phyloP scores from a whole-genome alignment of 2,113 vertebrate genomes.

The Catharus fuscescens region DNA sequence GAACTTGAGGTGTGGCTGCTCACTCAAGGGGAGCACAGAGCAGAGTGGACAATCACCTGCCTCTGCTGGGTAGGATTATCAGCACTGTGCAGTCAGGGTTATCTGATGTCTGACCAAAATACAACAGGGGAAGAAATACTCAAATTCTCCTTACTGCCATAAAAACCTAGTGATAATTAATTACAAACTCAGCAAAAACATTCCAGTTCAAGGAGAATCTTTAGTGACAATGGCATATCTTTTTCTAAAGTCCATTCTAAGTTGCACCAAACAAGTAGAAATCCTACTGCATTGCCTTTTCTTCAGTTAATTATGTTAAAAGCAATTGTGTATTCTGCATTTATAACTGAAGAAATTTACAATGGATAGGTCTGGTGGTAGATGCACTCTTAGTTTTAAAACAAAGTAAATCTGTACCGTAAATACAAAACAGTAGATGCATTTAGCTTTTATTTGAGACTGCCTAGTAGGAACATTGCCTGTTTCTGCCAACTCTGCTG shows the following conservation, averaged over 20 bases:
- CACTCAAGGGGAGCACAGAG: background rate
- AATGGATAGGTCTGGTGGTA: background rate
- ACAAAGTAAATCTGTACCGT: background rate
- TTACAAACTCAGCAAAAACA: background rate
- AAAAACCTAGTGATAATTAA: background rate
- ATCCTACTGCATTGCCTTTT: background rate
- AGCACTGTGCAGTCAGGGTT: background rate
- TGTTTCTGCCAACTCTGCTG: background rate
- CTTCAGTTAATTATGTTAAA: background rate
- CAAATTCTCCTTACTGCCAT: background rate
- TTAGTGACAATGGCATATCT: background rate
- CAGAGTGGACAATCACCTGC: background rate
- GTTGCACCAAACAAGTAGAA: background rate
- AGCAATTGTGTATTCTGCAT: background rate
- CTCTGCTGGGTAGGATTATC: fast-evolving
- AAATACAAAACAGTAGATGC: background rate
- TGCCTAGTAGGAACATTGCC: background rate
- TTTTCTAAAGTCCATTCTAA: background rate
- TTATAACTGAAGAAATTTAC: background rate
- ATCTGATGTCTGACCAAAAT: background rate
- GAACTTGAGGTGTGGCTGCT: background rate
- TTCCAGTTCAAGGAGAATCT: background rate
- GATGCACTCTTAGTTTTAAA: background rate
- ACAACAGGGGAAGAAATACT: background rate
- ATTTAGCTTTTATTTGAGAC: background rate